phyloP scores from a whole-genome alignment of 2,113 vertebrate species.

The Perca schrenkii region DNA sequence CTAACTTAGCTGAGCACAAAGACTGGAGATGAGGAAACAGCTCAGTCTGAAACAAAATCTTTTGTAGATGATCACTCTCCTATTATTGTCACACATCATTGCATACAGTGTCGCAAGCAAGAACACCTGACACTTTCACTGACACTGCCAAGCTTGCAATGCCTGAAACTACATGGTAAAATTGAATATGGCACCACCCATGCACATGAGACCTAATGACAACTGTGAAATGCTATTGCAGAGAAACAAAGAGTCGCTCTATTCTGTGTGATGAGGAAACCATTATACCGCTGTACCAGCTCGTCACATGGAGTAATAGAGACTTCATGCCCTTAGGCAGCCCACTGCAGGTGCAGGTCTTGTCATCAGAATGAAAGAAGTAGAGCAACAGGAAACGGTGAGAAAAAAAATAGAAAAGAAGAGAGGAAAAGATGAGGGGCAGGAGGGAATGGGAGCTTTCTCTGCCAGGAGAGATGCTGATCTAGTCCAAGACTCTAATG shows the following conservation, averaged over 20 bases:
- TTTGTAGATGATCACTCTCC: neutral
- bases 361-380: conserved; percentile 24
- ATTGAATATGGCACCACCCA: neutral
- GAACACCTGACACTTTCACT: conserved; percentile 5
- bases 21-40: neutral
- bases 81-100: conserved; percentile 4
- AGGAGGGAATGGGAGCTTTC: conserved; percentile 24
- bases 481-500: conserved; percentile 45
- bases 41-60: no score
- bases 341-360: conserved; percentile 28
- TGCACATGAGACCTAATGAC: conserved; percentile 1
- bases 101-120: neutral
- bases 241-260: neutral
- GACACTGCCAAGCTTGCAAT: neutral
- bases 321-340: conserved; percentile 6
- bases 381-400: neutral
- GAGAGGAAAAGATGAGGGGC: conserved; percentile 8
- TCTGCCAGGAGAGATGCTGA: conserved; percentile 27
- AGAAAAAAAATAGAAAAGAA: conserved; percentile 14
- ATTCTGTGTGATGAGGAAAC: conserved; percentile 29
- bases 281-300: conserved; percentile 22
- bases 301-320: conserved; percentile 27
- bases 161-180: neutral
- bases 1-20: neutral
- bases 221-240: conserved; percentile 1